Percentiles rank a stretch among this genome's conserved stretches.
Evolutionary conservation across 2,888 invertebrate genomes (phyloP).

Genomic region (Sarcophaga caerulescens): DNA sequence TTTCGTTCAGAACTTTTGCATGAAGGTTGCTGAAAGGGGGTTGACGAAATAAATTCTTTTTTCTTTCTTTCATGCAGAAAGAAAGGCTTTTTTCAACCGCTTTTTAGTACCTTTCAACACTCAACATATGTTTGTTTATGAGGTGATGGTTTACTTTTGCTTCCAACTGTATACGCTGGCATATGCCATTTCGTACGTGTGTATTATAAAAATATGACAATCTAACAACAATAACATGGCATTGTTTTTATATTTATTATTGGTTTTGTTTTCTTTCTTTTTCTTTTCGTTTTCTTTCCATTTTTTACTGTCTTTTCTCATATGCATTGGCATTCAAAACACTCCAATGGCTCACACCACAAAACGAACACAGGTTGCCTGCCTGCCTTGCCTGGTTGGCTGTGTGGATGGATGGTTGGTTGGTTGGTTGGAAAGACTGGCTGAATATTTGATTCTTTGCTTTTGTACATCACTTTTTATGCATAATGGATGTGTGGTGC

Average conservation of each 20-base stretch:
- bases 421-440: not conserved
- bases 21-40: no score
- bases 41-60: no score
- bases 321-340: slow-evolving; percentile 47
- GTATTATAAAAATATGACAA: slow-evolving; percentile 31
- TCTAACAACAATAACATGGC: slow-evolving; percentile 29
- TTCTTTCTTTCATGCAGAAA: no score
- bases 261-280: not conserved
- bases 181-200: not conserved
- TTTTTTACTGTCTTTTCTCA: slow-evolving; percentile 1
- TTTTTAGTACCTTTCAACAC: no score
- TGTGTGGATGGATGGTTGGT: not conserved
- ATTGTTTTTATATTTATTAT: slow-evolving; percentile 1
- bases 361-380: not conserved
- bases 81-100: no score
- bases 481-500: slow-evolving; percentile 27
- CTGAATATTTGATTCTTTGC: slow-evolving; percentile 32
- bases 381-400: not conserved
- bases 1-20: no score
- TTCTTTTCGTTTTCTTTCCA: not conserved
- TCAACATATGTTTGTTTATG: no score
- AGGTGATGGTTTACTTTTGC: not conserved
- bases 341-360: not conserved
- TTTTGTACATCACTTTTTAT: slow-evolving; percentile 13
- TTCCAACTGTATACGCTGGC: not conserved